Evolutionary conservation across 2,113 vertebrate genomes (phyloP).

Genomic region (Mesocricetus auratus): DNA sequence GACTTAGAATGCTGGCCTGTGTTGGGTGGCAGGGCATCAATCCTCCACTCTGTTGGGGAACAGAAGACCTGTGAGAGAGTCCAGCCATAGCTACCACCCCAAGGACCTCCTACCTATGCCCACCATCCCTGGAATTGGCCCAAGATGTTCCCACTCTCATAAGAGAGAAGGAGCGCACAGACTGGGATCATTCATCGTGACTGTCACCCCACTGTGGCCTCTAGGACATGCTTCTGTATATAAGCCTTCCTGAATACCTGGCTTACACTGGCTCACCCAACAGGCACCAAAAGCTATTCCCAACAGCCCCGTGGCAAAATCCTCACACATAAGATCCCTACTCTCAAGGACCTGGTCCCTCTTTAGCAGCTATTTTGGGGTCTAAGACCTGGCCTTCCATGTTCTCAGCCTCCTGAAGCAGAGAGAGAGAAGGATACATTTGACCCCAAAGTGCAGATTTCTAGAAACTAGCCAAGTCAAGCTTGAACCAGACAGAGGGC

Average conservation of each 20-base stretch:
- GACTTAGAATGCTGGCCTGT: background rate
- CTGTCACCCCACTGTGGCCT: background rate
- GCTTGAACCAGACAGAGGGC: background rate
- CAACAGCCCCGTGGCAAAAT: background rate
- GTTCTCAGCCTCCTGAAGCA: background rate
- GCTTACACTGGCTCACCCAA: background rate
- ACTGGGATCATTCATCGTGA: background rate
- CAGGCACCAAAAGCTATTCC: background rate
- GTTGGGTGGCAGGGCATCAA: background rate
- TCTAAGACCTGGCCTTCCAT: background rate
- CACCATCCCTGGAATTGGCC: background rate
- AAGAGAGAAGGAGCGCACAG: background rate
- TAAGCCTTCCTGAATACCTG: background rate
- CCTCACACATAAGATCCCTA: background rate
- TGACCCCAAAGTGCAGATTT: background rate
- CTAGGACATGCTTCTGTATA: background rate
- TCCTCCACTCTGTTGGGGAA: fast-evolving
- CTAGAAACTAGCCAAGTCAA: background rate
- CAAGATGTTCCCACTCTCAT: background rate
- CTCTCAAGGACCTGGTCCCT: background rate
- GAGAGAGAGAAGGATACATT: too few species aligned
- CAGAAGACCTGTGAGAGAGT: background rate
- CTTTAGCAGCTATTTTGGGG: background rate
- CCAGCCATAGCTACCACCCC: background rate
- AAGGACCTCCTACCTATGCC: background rate